These are phyloP conservation scores for Enhydra lutris DNA, from an alignment of 2,113 vertebrate genomes.

Conservation along the genomic window DNA sequence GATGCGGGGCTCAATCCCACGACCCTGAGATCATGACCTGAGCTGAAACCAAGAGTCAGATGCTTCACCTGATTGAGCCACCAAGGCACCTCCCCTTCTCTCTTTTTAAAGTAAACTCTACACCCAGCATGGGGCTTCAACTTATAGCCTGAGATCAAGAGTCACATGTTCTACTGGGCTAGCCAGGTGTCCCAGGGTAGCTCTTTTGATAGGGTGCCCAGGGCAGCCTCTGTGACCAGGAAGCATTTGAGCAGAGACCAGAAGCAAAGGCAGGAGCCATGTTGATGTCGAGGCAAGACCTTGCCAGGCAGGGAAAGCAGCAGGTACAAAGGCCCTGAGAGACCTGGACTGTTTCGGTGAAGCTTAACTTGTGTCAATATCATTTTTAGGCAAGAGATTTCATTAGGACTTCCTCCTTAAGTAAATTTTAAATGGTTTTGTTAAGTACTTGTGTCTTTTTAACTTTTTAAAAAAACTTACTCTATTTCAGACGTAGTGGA, in stretches of 20 bases:
- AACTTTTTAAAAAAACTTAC: background rate
- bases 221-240: background rate
- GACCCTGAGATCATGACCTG: background rate
- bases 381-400: background rate
- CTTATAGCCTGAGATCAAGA: background rate
- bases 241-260: background rate
- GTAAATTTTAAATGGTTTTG: background rate
- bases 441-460: background rate
- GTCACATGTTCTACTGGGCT: background rate
- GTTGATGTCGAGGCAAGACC: background rate
- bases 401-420: background rate
- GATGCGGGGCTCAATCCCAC: background rate
- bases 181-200: background rate
- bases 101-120: background rate
- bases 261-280: background rate
- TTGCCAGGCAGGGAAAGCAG: background rate
- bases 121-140: background rate
- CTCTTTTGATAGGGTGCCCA: background rate
- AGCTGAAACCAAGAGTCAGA: background rate
- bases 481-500: background rate
- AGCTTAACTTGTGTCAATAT: background rate
- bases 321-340: background rate
- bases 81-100: background rate
- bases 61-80: background rate
- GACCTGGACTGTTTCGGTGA: background rate